Evolutionary conservation across 2,888 invertebrate genomes (phyloP), one percentile per base, ranked within the genome.

Genomic region (Bellardia bayeri): DNA sequence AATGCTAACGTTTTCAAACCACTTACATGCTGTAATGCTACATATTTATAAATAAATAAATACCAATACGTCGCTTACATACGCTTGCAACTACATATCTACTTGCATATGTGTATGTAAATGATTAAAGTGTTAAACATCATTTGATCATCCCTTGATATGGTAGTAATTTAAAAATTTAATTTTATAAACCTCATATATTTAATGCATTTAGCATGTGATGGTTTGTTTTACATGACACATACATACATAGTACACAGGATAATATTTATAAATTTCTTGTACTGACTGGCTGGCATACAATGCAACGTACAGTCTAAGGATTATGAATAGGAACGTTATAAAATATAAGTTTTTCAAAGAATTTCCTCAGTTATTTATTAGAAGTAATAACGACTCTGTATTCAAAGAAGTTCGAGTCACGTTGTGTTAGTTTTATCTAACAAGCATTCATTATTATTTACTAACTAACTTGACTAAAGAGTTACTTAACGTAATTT

Each of bases 131-230:
- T 78, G 76, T 85, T 82, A 79, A 86, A 66, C 74, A 64, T 83
- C 33, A 75, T 74, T 72, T 80, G 79, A 85, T 85, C 79, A 80
- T 71, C 69, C 79, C 86, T 82, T 82, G 79, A 83, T 80, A 64
- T 56, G 16, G 51, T 11, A 76, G 71, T 80, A 85, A 75, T 80
- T 85, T 74, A 80, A 80, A 84, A 85, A 63, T 80, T 79, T 49
- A 80, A 85, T 61, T 68, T 68, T 68, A 85, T 66, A 66, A 72
- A 56, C 16, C 71, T 54, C 16, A 54, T 72, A 40, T 49, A 58
- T 68, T 75, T 11, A 37, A 71, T 68, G n/a, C 40, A 78, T 71
- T 56, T 23, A 83, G 40, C 23, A 83, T 64, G 66, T 49, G 56
- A 49, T 66, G 56, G 58, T 68, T 71, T 83, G 63, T 30, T 63